Percentiles rank a stretch among this genome's conserved stretches.
Conservation (phyloP, 1,140 invertebrate genomes). For the Calycopis cecrops region DNA sequence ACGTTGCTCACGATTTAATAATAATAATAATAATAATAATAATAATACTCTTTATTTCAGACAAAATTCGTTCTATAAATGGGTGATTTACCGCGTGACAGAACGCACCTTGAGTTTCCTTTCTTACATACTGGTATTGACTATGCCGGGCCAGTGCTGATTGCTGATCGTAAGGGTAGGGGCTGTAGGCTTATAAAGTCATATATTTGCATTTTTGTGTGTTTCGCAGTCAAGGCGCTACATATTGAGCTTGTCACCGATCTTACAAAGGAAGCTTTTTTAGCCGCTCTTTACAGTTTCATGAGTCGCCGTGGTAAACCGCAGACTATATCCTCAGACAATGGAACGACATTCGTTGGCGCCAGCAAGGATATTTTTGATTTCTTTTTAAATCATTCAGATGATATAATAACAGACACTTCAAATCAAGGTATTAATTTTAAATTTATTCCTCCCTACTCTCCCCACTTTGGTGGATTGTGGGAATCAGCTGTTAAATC, state of each 20-base stretch:
- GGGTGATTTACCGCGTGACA: background rate
- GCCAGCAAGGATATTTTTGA: conserved; percentile 2
- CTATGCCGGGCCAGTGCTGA: conserved; percentile 1
- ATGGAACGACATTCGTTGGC: conserved; percentile 14
- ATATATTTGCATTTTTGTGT: conserved; percentile 8
- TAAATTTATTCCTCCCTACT: conserved; percentile 3
- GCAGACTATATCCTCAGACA: conserved; percentile 11
- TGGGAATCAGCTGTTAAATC: no score
- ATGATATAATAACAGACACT: conserved; percentile 7
- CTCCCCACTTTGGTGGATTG: background rate
- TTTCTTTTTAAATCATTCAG: background rate
- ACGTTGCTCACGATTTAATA: conserved; percentile 2
- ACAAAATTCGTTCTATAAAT: background rate
- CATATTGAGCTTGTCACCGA: conserved; percentile 4
- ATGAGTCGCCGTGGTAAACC: conserved; percentile 14
- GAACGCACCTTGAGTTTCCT: conserved; percentile 4
- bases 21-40: no score
- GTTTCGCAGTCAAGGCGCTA: background rate
- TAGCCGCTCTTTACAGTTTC: conserved; percentile 2
- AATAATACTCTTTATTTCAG: no score
- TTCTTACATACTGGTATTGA: background rate
- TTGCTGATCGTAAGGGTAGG: conserved; percentile 2
- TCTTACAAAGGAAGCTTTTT: conserved; percentile 6
- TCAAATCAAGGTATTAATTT: conserved; percentile 10
- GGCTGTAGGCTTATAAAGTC: background rate